Percentiles rank a stretch among this genome's conserved stretches.
Evolutionary conservation across 2,797 vertebrate species (phyloP).

Genomic region (Dicrostonyx torquatus): DNA sequence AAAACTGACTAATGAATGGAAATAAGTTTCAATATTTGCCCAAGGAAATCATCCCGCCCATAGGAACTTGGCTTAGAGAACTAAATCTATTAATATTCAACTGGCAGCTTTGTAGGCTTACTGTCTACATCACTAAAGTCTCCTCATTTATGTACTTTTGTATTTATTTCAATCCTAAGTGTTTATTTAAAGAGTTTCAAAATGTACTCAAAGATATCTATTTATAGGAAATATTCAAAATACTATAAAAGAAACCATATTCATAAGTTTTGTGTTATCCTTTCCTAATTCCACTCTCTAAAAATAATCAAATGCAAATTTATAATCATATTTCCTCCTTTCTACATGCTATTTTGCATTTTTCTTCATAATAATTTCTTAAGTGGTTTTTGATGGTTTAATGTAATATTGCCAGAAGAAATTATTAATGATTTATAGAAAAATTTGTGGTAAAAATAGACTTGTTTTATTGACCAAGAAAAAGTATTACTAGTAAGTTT

Average conservation of each 20-base stretch:
- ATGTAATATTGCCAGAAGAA: slow-evolving; percentile 56
- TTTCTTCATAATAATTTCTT: slow-evolving; percentile 60
- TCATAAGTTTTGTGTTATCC: slow-evolving; percentile 25
- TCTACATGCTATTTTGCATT: background rate
- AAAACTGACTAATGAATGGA: background rate
- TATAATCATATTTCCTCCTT: slow-evolving; percentile 42
- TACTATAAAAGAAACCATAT: background rate
- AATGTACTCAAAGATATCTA: background rate
- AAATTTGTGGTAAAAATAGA: slow-evolving; percentile 63
- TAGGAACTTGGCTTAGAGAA: background rate
- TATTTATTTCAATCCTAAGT: background rate
- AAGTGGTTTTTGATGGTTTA: slow-evolving; percentile 38
- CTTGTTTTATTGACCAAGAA: background rate
- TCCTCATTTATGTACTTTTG: background rate
- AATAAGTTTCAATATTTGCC: background rate
- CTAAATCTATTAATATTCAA: background rate
- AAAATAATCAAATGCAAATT: slow-evolving; percentile 59
- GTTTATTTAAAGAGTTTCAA: background rate
- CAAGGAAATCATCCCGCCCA: background rate
- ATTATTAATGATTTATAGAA: slow-evolving; percentile 34
- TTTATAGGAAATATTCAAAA: background rate
- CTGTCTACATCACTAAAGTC: background rate
- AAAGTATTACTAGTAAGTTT: slow-evolving; percentile 35
- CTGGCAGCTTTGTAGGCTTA: background rate
- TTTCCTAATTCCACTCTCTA: slow-evolving; percentile 51